Evolutionary conservation across 2,113 vertebrate species (phyloP), one percentile per base, ranked within the genome.

Genomic region (Cichladusa arquata): DNA sequence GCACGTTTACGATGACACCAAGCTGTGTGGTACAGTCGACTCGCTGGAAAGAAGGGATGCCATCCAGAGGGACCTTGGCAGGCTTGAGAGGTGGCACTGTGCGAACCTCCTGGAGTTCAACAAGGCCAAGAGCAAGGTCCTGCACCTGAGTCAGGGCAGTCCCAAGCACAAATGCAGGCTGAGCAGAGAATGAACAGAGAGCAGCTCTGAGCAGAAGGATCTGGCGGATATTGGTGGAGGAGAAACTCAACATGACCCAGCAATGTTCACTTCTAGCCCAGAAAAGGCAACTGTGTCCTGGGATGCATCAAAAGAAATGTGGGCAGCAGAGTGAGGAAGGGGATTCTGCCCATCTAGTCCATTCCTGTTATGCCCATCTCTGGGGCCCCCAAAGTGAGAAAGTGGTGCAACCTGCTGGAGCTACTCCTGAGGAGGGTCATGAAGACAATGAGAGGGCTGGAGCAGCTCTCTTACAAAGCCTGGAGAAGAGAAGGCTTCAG

Each of bases 241-340:
- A 82, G 61, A 34, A 67, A 17, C 14, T 61, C 54, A 26, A 7
- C 29, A 11, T 26, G 47, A 60, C 17, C 8, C 2, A 0, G n/a
- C 29, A 67, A 26, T 31, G 7, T 23, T 25, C 34, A 34, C 13
- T 23, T 47, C 11, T 20, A 48, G 17, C 40, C n/a, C 34, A 33
- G 34, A 61, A 61, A 61, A 23, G 14, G 18, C 79, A 40, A 0
- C 14, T n/a, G 12, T 34, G 40, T 45, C 34, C 25, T 53, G n/a
- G 14, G 24, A n/a, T 53, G 28, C 29, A 42, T 16, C 12, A 61
- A 42, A 67, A 38, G 28, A 47, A 54, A 26, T 36, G 4, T n/a
- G 19, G 23, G 10, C 10, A 66, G 51, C 19, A 38, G 53, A 9
- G 15, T 0, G 0, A 42, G 11, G 8, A 12, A 61, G 9, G 9